Base-by-base conservation (phyloP, 2,113 vertebrate genomes). In the Austrofundulus limnaeus region DNA sequence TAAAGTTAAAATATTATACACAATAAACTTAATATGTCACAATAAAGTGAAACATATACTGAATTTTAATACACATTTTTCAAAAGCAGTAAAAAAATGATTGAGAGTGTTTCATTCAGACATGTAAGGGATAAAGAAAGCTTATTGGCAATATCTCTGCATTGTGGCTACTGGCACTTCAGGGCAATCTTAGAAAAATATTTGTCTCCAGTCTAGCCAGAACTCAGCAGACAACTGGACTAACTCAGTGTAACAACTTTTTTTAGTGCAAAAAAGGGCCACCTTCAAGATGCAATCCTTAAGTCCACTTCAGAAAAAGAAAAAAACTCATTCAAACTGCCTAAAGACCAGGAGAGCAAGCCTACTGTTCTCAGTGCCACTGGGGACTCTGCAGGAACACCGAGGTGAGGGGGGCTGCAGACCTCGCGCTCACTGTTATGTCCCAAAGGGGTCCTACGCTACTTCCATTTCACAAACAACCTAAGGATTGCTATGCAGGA, bases 381-480 rank as follows among this genome's bases (percentile, higher is more conserved):
- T 50, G 67, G 83, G 71, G 85, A 85, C 45, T 31, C 63, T 63
- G 61, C 77, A 74, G 81, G 78, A 84, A 83, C 85, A 82, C 57
- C 53, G 77, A 83, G 81, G 85, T 84, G 85, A 84, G 72, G 83
- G 43, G 72, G 78, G 83, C 71, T 60, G 1, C 77, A 75, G 83
- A 81, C 87, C 82, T 73, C 58, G 67, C 57, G 73, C 67, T 78
- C 82, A 82, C 80, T 6, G 64, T 85, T 85, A 84, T 77, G 8
- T 89, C 86, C 86, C 84, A 77, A 48, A 64, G 84, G 88, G 77
- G 60, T 48, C 76, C 45, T 4, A 43, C 5, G 15, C 75, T 80
- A 84, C 87, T 89, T 84, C 76, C 72, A 86, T 89, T 87, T 89
- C 86, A 87, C 86, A 88, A 89, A 89, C 86, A 88, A 87, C 63